These are phyloP conservation scores for Acipenser oxyrinchus DNA, from an alignment of 2,797 vertebrate species.

Conservation along the genomic window DNA sequence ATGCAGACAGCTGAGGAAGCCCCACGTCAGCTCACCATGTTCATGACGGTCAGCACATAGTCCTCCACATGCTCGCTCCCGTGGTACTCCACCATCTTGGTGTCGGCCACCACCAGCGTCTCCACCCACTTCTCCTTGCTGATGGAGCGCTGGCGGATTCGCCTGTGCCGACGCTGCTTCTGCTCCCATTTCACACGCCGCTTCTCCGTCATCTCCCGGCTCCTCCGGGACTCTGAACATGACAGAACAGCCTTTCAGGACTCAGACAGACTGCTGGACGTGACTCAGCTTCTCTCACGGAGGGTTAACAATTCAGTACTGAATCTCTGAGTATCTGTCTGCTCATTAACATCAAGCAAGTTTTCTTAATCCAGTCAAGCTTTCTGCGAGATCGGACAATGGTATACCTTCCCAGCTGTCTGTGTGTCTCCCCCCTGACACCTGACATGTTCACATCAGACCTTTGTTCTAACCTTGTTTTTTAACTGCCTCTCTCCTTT, in stretches of 20 bases:
- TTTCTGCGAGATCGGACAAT: neutral
- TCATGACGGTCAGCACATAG: slow-evolving; percentile 91
- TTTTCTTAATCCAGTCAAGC: neutral
- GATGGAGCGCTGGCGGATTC: slow-evolving; percentile 69
- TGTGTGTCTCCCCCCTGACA: too few species aligned
- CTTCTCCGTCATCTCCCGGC: slow-evolving; percentile 43
- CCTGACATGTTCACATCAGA: too few species aligned
- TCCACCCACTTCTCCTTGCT: slow-evolving; percentile 97
- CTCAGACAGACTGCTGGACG: neutral
- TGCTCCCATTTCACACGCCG: slow-evolving; percentile 71
- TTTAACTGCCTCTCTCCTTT: too few species aligned
- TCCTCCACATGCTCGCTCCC: slow-evolving; percentile 73
- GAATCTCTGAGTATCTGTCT: too few species aligned
- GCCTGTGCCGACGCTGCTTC: slow-evolving; percentile 44
- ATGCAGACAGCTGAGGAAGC: too few species aligned
- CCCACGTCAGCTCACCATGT: slow-evolving; percentile 74
- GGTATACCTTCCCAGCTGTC: too few species aligned
- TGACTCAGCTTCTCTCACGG: too few species aligned
- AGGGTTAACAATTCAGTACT: too few species aligned
- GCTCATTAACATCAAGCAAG: neutral
- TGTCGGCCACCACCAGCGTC: slow-evolving; percentile 87
- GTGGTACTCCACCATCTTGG: slow-evolving; percentile 90
- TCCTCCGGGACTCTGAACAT: slow-evolving; percentile 43
- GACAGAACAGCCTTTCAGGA: slow-evolving; percentile 17
- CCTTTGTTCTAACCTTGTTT: too few species aligned